Conservation (phyloP, 2,113 vertebrate genomes). For the Salvelinus fontinalis region DNA sequence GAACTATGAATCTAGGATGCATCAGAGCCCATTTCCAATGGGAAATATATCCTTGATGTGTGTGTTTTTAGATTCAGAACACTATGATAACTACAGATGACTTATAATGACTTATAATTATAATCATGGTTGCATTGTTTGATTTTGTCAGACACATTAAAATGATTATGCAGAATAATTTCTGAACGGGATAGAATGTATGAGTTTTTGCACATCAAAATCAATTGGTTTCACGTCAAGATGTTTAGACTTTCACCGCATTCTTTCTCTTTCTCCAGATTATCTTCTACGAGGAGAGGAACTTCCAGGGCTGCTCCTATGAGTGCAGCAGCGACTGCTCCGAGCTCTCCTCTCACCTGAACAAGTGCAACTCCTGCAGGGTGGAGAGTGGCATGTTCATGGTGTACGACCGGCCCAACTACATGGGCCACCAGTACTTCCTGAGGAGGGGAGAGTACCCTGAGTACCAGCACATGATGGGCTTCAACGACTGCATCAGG, state of each 20-base stretch:
- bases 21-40: background rate
- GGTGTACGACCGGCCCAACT: constrained; percentile 18
- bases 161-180: too few species aligned
- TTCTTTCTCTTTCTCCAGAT: background rate
- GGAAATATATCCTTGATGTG: background rate
- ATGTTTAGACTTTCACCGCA: background rate
- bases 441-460: constrained; percentile 21
- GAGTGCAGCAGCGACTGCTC: constrained; percentile 17
- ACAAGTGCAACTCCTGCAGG: constrained; percentile 14
- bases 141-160: too few species aligned
- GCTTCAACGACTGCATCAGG: constrained; percentile 20
- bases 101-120: too few species aligned
- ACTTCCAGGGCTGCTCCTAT: constrained; percentile 19
- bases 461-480: constrained; percentile 19
- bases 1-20: background rate
- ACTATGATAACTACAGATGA: too few species aligned
- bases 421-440: constrained; percentile 15
- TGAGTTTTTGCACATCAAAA: too few species aligned
- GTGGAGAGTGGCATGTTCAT: constrained; percentile 16
- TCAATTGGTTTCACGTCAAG: background rate
- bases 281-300: constrained; percentile 13
- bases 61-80: too few species aligned
- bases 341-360: constrained; percentile 10
- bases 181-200: too few species aligned
- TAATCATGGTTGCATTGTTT: too few species aligned